Evolutionary conservation across 2,113 vertebrate species (phyloP), one percentile per base, ranked within the genome.

Genomic region (Scomber japonicus): DNA sequence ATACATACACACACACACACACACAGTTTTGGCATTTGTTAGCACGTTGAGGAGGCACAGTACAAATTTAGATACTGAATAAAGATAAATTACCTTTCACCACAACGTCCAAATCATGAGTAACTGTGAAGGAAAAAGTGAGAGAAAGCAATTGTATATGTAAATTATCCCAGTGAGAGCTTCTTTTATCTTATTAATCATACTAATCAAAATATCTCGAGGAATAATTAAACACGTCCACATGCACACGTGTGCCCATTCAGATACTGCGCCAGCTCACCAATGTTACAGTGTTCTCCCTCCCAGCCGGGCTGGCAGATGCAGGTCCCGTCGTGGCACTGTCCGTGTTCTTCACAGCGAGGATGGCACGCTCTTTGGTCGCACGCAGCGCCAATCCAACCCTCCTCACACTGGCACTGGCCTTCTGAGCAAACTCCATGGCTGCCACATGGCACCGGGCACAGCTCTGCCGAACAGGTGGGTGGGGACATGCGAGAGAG

Each of bases 251-350:
- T 40, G 35, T 9, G 31, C 31, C 1, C 31, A 35, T 6, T 8
- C 6, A 35, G 6, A 35, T 7, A 35, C 35, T 7, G 9, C 8
- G 35, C 5, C 5, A 14, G 59, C 97, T 96, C 95, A 99, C 98
- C 98, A 11, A 98, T 98, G 83, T 97, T 97, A 86, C 98, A 99
- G 92, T 98, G 97, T 77, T 99, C 98, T 35, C 98, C 98, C 91
- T 99, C 98, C 98, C 98, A 99, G 91, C 98, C 98, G 0, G 97
- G 96, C 89, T 97, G 98, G 91, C 98, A 99, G 91, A 99, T 95
- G 84, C 98, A 99, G 89, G 95, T 96, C 21, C 98, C 98, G 0
- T 98, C 97, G 88, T 95, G 97, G 89, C 98, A 99, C 83, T 97
- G 97, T 13, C 98, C 98, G 4, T 99, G 98, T 48, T 99, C 96